A percentile compares a stretch with the other conserved stretches of the same genome.
These are phyloP conservation scores for Crotalus viridis DNA, from an alignment of 2,113 vertebrate species.

Conservation along the genomic window DNA sequence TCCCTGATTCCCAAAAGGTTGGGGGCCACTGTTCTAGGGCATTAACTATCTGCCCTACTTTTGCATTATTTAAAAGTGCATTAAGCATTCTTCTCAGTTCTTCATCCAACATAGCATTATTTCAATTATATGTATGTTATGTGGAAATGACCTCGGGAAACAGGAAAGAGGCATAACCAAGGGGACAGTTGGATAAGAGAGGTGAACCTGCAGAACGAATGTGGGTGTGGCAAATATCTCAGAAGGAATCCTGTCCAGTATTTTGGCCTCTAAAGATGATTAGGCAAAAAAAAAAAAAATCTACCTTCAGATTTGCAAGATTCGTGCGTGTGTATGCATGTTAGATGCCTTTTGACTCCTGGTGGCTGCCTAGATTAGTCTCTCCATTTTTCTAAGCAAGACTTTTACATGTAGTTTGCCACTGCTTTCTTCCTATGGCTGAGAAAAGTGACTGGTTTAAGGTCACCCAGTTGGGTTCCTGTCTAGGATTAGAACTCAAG, in stretches of 20 bases:
- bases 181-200: not conserved
- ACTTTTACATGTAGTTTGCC: not conserved
- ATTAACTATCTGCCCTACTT: not conserved
- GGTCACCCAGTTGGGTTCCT: not conserved
- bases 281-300: not conserved
- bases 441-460: not conserved
- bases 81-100: not conserved
- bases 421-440: not conserved
- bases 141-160: not conserved
- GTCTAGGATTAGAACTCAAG: not conserved
- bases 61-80: not conserved
- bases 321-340: not conserved
- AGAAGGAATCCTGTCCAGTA: not conserved
- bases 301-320: not conserved
- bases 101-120: not conserved
- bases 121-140: not conserved
- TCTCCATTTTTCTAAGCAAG: not conserved
- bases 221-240: not conserved
- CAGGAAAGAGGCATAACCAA: not conserved
- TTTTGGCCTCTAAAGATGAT: not conserved
- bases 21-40: not conserved
- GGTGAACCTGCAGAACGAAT: not conserved
- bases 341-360: not conserved
- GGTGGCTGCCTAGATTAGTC: not conserved
- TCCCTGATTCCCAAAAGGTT: too few species aligned